These are phyloP conservation scores for Pachypanchax playfairii DNA, from an alignment of 2,113 vertebrate genomes.

Conservation along the genomic window DNA sequence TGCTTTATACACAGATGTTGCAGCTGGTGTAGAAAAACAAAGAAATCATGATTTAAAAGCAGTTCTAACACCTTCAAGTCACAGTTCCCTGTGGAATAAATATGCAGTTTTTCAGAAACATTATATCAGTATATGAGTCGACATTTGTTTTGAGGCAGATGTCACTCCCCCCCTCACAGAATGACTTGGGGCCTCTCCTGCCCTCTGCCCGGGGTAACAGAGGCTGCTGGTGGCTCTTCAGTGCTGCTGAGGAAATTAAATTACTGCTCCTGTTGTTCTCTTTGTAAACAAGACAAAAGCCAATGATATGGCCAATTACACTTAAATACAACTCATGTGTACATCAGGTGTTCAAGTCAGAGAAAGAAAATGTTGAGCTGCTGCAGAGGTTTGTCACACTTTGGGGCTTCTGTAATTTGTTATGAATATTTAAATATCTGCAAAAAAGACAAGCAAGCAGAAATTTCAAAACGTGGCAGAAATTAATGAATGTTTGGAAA, in stretches of 20 bases:
- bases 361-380: not conserved
- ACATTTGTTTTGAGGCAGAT: slow-evolving; percentile 64
- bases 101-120: not conserved
- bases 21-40: no score
- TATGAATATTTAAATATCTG: not conserved
- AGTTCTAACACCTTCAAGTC: no score
- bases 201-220: slow-evolving; percentile 56
- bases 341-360: slow-evolving; percentile 30
- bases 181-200: slow-evolving; percentile 60
- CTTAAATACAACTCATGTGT: slow-evolving; percentile 68
- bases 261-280: slow-evolving; percentile 77
- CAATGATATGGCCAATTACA: slow-evolving; percentile 85
- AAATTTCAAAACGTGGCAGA: not conserved
- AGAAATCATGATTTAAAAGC: no score
- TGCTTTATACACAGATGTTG: no score
- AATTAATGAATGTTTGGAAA: no score
- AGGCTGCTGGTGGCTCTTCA: slow-evolving; percentile 77
- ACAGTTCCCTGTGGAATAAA: not conserved
- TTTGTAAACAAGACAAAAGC: slow-evolving; percentile 86
- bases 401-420: no score
- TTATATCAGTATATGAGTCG: slow-evolving; percentile 17
- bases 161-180: slow-evolving; percentile 32
- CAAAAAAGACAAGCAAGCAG: no score
- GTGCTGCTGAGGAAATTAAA: slow-evolving; percentile 80
- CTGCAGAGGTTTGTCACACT: not conserved